phyloP scores from a whole-genome alignment of 2,797 vertebrate species.

The Decapterus maruadsi region DNA sequence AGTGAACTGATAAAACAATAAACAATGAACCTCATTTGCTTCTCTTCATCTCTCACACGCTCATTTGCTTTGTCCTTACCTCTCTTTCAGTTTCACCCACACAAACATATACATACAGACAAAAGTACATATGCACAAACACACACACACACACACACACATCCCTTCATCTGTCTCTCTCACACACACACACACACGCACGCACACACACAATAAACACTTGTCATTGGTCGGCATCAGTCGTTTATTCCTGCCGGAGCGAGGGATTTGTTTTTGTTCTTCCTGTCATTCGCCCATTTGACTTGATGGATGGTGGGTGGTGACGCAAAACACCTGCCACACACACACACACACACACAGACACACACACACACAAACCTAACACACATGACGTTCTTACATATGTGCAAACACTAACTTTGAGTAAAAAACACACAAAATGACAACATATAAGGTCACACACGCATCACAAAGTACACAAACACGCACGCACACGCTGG shows the following conservation, averaged over 20 bases:
- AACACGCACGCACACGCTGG: constrained; percentile 1
- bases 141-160: constrained; percentile 28
- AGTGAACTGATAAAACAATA: constrained; percentile 64
- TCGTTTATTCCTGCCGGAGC: constrained; percentile 71
- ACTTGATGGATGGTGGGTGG: constrained; percentile 82
- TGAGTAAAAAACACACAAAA: not conserved
- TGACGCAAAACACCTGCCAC: constrained; percentile 78
- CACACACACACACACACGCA: constrained; percentile 21
- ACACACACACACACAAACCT: constrained; percentile 53
- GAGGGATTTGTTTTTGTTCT: constrained; percentile 82
- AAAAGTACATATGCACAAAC: constrained; percentile 21
- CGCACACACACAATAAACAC: constrained; percentile 71
- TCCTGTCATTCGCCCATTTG: constrained; percentile 80
- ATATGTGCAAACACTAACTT: constrained; percentile 15
- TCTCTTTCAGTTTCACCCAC: constrained; percentile 57
- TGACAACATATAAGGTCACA: constrained; percentile 13
- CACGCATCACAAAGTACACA: not conserved
- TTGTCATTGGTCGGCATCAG: constrained; percentile 76
- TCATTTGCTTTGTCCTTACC: constrained; percentile 57
- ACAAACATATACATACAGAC: constrained; percentile 30
- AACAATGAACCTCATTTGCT: constrained; percentile 36
- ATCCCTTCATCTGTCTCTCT: constrained; percentile 41
- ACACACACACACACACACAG: constrained; percentile 54
- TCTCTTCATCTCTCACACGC: constrained; percentile 46
- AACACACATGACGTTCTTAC: constrained; percentile 6